These are phyloP conservation scores for Adelges cooleyi DNA, from an alignment of 1,140 invertebrate genomes.

Conservation along the genomic window DNA sequence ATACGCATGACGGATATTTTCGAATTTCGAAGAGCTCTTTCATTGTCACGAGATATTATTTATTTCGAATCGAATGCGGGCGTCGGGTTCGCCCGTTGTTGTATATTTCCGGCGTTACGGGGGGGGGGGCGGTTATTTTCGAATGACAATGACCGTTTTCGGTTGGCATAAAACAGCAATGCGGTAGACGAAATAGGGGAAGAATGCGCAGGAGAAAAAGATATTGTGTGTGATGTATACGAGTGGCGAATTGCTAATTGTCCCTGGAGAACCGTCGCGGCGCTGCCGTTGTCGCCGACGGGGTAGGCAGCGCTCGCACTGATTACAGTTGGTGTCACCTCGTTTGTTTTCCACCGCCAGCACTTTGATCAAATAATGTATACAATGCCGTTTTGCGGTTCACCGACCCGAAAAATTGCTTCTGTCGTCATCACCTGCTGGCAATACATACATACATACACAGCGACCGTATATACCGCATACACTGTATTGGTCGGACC, in stretches of 20 bases:
- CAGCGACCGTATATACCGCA: not conserved
- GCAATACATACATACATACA: no score
- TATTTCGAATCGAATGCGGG: not conserved
- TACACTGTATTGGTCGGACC: not conserved
- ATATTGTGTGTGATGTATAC: not conserved
- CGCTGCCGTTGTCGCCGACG: not conserved
- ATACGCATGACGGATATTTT: not conserved
- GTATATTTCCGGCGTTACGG: not conserved
- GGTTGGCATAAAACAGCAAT: no score
- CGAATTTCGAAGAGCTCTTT: no score
- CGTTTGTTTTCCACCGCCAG: not conserved
- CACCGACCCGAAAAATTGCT: conserved; percentile 28
- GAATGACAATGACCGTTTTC: conserved; percentile 18
- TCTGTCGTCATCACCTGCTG: conserved; percentile 15
- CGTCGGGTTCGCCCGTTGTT: not conserved
- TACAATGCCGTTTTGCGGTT: conserved; percentile 26
- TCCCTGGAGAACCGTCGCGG: not conserved
- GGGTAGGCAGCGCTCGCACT: not conserved
- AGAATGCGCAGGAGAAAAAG: not conserved
- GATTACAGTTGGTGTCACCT: not conserved
- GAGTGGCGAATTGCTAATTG: not conserved
- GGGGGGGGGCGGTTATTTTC: not conserved
- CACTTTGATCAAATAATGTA: not conserved
- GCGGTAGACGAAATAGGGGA: not conserved
- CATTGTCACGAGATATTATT: not conserved